A percentile compares a stretch with the other conserved stretches of the same genome.
These are phyloP conservation scores for Eutrigla gurnardus DNA, from an alignment of 2,797 vertebrate species.

Conservation along the genomic window DNA sequence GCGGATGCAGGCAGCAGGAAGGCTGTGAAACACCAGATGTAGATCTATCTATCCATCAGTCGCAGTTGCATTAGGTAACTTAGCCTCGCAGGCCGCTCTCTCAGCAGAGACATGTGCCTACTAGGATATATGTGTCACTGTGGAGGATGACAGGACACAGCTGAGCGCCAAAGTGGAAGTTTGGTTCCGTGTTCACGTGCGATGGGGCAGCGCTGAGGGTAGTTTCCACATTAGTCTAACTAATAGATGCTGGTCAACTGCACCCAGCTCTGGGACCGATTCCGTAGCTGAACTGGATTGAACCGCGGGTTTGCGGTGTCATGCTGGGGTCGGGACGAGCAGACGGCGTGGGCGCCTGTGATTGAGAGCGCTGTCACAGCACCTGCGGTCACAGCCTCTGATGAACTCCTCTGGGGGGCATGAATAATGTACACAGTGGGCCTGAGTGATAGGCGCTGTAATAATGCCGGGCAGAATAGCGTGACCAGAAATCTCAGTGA, in stretches of 20 bases:
- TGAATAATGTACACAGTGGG: slow-evolving; percentile 78
- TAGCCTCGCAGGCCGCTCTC: slow-evolving; percentile 40
- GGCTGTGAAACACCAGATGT: slow-evolving; percentile 52
- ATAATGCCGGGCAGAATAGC: slow-evolving; percentile 79
- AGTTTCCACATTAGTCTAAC: slow-evolving; percentile 37
- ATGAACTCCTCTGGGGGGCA: slow-evolving; percentile 65
- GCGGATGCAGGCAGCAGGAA: slow-evolving; percentile 5
- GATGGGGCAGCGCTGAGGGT: slow-evolving; percentile 33
- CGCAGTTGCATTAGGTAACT: slow-evolving; percentile 64
- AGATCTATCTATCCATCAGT: slow-evolving; percentile 53
- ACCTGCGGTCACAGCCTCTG: slow-evolving; percentile 73
- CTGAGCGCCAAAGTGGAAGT: slow-evolving; percentile 64
- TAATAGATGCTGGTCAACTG: slow-evolving; percentile 37
- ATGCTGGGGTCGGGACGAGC: slow-evolving; percentile 52
- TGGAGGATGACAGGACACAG: slow-evolving; percentile 62
- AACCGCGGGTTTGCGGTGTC: slow-evolving; percentile 32
- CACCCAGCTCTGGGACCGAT: slow-evolving; percentile 11
- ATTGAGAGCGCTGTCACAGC: slow-evolving; percentile 81
- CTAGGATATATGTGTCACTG: slow-evolving; percentile 44
- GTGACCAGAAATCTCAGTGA: slow-evolving; percentile 74
- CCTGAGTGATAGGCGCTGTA: slow-evolving; percentile 79
- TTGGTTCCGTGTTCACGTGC: slow-evolving; percentile 31
- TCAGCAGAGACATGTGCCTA: slow-evolving; percentile 51
- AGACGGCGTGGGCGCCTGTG: slow-evolving; percentile 62
- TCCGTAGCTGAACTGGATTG: slow-evolving; percentile 40